Base-by-base conservation (phyloP, 2,797 vertebrate genomes). In the Orientallactaga sibirica region DNA sequence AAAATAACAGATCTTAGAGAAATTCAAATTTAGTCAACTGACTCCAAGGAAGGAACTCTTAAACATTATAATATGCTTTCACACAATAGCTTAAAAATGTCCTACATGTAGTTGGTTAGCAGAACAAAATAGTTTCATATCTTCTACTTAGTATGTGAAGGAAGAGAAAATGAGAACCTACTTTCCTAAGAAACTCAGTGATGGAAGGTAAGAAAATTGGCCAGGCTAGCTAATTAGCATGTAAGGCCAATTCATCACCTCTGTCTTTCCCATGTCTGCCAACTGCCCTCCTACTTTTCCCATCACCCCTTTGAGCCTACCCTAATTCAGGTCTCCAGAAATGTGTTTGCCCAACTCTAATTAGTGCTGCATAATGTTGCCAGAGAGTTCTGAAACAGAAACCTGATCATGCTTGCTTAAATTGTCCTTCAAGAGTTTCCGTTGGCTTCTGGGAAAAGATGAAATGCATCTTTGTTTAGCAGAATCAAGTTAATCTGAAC, bases 91-190 rank as follows among this genome's bases (percentile, higher is more conserved):
- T 67, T 24, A 71, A 41, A 87, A 74, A 71, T 52, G 22, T 68
- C 19, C 22, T 84, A 29, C 0, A 3, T 9, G 3, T 7, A 43
- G 6, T n/a, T 82, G 48, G 20, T 73, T 80, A 48, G 41, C n/a
- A 75, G 27, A 18, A 61, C 11, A 43, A 62, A 61, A 41, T 43
- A 24, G 16, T 27, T 75, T 27, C 76, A 68, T 88, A 27, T 22
- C 12, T 70, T 85, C 27, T 55, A 55, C 37, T 88, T 25, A 48
- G 12, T 24, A n/a, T 29, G 2, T 78, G 58, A 88, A 85, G 25
- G 52, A 84, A 79, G n/a, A 76, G 19, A 90, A 73, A 91, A 74
- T n/a, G 6, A 82, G 62, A 52, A 82, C 82, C 19, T 70, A 37
- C 15, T 81, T 55, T 68, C 3, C 20, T 73, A 55, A 24, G 8